Evolutionary conservation across 2,113 vertebrate species (phyloP).

Genomic region (Dromiciops gliroides): DNA sequence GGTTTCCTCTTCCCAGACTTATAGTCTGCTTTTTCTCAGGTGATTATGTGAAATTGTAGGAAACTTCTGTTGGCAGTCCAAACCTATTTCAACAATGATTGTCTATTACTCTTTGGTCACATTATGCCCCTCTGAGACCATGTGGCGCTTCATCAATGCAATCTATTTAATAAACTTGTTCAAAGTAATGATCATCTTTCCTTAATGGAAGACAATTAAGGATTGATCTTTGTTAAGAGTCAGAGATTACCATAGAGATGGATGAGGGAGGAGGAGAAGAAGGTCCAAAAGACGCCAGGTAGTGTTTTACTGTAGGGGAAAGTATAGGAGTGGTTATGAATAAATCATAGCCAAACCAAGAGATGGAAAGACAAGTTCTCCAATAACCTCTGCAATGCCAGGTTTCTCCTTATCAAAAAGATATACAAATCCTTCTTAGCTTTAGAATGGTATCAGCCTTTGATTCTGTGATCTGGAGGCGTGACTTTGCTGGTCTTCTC

Average conservation of each 20-base stretch:
- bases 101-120: constrained; percentile 15
- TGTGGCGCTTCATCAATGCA: neutral
- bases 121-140: neutral
- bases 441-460: neutral
- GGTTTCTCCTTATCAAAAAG: neutral
- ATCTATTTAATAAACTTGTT: constrained; percentile 67
- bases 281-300: neutral
- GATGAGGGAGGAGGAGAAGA: neutral
- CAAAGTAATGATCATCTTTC: constrained; percentile 67
- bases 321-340: neutral
- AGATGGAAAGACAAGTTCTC: neutral
- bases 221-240: constrained; percentile 73
- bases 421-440: neutral
- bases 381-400: neutral
- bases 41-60: constrained; percentile 24
- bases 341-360: neutral
- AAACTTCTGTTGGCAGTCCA: constrained; percentile 44
- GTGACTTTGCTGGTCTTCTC: neutral
- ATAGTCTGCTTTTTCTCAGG: constrained; percentile 9
- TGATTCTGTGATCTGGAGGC: neutral
- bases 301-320: neutral
- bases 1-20: neutral
- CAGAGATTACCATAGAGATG: constrained; percentile 51
- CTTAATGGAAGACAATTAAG: constrained; percentile 73
- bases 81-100: neutral